Percentiles rank a stretch among this genome's conserved stretches.
Evolutionary conservation across 2,888 invertebrate genomes (phyloP).

Genomic region (Anorthoa munda): DNA sequence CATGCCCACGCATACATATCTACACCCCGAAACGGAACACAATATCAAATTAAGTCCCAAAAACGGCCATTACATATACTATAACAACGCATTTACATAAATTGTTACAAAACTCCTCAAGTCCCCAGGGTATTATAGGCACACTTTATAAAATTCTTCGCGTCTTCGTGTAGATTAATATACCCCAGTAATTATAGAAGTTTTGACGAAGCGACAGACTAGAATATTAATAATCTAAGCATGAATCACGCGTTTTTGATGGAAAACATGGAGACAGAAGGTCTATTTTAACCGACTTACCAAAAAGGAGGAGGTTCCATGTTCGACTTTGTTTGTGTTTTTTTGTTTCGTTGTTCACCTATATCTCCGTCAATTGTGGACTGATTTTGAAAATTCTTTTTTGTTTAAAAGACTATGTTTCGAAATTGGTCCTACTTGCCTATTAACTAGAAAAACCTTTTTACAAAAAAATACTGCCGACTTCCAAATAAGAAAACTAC

Average conservation of each 20-base stretch:
- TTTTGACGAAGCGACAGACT: constrained; percentile 63
- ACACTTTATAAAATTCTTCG: constrained; percentile 67
- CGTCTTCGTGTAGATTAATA: constrained; percentile 67
- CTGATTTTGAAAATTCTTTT: too few relatives aligned
- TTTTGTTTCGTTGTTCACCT: too few relatives aligned
- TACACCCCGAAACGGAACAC: neutral
- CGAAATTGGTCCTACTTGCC: too few relatives aligned
- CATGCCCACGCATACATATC: neutral
- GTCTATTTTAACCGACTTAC: too few relatives aligned
- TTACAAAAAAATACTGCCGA: too few relatives aligned
- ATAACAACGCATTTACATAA: constrained; percentile 64
- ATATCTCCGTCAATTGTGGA: too few relatives aligned
- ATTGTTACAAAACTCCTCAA: constrained; percentile 57
- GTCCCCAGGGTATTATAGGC: constrained; percentile 56
- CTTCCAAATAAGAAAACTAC: too few relatives aligned
- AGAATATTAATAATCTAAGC: constrained; percentile 69
- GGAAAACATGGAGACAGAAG: constrained; percentile 37
- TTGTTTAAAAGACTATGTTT: too few relatives aligned
- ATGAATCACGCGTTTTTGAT: constrained; percentile 61
- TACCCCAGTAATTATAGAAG: constrained; percentile 68
- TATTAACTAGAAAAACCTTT: too few relatives aligned
- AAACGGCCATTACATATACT: constrained; percentile 41
- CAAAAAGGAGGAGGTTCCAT: too few relatives aligned
- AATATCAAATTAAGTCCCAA: constrained; percentile 31
- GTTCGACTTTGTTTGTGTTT: too few relatives aligned